These are phyloP conservation scores for Perizoma affinitatum DNA, from an alignment of 2,888 invertebrate species.

Conservation along the genomic window DNA sequence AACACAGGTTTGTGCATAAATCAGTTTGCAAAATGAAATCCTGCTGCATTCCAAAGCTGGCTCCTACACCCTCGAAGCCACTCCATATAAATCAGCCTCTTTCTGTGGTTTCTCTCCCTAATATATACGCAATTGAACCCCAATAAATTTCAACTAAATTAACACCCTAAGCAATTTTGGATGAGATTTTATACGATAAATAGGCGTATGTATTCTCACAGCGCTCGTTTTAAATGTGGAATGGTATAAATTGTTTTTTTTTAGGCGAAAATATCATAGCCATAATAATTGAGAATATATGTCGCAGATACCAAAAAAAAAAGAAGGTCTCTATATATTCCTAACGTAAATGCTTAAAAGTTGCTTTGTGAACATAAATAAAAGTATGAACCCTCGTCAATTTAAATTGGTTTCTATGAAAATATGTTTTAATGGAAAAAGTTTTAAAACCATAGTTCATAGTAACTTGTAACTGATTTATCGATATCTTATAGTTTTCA, in stretches of 20 bases:
- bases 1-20: too few species aligned
- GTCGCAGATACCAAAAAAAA: background rate
- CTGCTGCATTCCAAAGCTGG: background rate
- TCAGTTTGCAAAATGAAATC: too few species aligned
- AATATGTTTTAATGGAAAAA: too few species aligned
- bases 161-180: constrained; percentile 52
- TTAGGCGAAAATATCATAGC: background rate
- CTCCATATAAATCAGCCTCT: constrained; percentile 59
- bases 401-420: too few species aligned
- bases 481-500: too few species aligned
- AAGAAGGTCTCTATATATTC: background rate
- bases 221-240: constrained; percentile 15
- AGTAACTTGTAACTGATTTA: too few species aligned
- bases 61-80: constrained; percentile 40
- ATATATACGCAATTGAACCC: constrained; percentile 63
- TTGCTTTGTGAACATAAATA: too few species aligned
- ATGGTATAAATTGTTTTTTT: constrained; percentile 9
- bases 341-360: too few species aligned
- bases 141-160: constrained; percentile 64
- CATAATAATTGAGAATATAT: background rate
- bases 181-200: constrained; percentile 51
- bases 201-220: constrained; percentile 39
- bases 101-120: constrained; percentile 50
- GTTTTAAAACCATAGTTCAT: too few species aligned
- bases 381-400: too few species aligned